A percentile compares a stretch with the other conserved stretches of the same genome.
Conservation (phyloP, 2,797 vertebrate genomes). For the Sarcoramphus papa region DNA sequence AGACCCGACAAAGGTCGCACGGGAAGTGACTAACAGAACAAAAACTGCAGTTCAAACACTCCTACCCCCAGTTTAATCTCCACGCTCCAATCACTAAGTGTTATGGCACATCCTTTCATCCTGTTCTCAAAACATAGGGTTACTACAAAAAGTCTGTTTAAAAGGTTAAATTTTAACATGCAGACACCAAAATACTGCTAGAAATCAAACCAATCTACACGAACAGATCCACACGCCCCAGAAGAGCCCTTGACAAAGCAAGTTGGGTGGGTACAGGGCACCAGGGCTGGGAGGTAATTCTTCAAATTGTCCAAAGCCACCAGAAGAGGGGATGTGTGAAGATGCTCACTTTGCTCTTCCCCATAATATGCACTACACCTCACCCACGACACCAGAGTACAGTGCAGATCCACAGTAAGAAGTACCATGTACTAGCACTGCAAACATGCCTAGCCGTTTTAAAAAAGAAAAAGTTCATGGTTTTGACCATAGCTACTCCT, state of each 20-base stretch:
- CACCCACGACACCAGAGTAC: not conserved
- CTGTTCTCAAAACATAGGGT: not conserved
- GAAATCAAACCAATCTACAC: not conserved
- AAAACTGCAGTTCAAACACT: not conserved
- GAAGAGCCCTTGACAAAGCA: not conserved
- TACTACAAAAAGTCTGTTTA: not conserved
- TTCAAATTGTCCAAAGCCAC: not conserved
- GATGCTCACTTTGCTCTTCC: not conserved
- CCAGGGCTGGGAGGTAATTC: not conserved
- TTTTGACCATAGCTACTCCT: not conserved
- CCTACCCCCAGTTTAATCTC: not conserved
- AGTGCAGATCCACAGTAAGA: not conserved
- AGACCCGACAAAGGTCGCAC: constrained; percentile 13
- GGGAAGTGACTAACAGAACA: constrained; percentile 23
- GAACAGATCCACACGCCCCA: not conserved
- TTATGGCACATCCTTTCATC: not conserved
- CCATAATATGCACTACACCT: not conserved
- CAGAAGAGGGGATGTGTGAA: not conserved
- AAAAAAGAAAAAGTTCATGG: not conserved
- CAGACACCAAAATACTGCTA: not conserved
- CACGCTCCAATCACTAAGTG: not conserved
- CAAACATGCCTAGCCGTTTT: not conserved
- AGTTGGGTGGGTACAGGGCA: not conserved
- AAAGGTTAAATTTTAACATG: not conserved
- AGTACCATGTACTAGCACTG: not conserved